Evolutionary conservation across 2,888 invertebrate species (phyloP).

Genomic region (Entomobrya proxima): DNA sequence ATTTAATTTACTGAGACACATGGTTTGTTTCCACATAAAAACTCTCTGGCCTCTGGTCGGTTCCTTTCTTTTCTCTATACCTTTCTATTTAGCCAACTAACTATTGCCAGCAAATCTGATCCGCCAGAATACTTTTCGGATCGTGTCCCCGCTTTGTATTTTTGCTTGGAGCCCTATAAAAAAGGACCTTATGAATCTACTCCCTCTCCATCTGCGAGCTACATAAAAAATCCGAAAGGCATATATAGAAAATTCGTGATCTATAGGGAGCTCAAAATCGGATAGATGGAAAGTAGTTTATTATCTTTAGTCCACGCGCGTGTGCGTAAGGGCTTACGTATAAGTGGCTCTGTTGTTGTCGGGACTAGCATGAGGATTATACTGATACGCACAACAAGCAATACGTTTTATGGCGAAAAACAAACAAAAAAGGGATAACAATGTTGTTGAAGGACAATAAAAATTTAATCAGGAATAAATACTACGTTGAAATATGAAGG

Average conservation of each 20-base stretch:
- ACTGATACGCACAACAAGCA: slow-evolving; percentile 12
- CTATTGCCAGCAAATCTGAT: not conserved
- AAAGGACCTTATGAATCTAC: slow-evolving; percentile 16
- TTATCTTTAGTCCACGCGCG: not conserved
- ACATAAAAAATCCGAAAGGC: not conserved
- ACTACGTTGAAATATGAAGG: not conserved
- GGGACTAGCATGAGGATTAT: not conserved
- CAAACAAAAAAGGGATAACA: slow-evolving; percentile 13
- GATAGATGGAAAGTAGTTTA: not conserved
- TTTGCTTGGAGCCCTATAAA: not conserved
- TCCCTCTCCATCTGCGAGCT: not conserved
- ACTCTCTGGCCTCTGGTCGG: not conserved
- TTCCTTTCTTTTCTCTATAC: not conserved
- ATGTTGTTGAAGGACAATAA: slow-evolving; percentile 43
- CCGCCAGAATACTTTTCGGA: not conserved
- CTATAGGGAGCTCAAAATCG: not conserved
- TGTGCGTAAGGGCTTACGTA: not conserved
- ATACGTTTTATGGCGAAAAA: not conserved
- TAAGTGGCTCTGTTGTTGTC: slow-evolving; percentile 27
- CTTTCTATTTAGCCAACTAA: not conserved
- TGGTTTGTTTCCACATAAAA: slow-evolving; percentile 45
- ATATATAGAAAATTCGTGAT: not conserved
- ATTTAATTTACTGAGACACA: slow-evolving; percentile 49
- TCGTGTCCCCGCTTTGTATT: not conserved
- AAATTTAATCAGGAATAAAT: slow-evolving; percentile 53